Percentiles rank a stretch among this genome's conserved stretches.
These are phyloP conservation scores for Collichthys lucidus DNA, from an alignment of 2,113 vertebrate genomes.

Conservation along the genomic window DNA sequence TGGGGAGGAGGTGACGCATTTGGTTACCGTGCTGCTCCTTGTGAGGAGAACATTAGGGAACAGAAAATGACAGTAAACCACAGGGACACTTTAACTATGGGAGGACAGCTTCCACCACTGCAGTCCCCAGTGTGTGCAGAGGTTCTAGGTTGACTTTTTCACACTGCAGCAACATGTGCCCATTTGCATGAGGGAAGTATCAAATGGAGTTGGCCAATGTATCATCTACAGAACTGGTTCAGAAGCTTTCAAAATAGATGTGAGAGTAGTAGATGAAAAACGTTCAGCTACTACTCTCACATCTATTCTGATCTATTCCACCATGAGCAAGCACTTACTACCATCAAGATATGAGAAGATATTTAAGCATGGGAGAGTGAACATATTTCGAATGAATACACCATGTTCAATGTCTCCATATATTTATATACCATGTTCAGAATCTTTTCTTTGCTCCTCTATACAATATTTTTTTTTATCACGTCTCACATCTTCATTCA, in stretches of 20 bases:
- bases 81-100: background rate
- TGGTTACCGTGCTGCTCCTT: background rate
- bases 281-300: too few relatives aligned
- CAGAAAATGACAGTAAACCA: background rate
- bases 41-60: background rate
- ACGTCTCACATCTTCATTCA: background rate
- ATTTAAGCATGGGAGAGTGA: background rate
- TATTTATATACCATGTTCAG: background rate
- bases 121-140: background rate
- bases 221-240: constrained; percentile 2
- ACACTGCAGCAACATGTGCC: background rate
- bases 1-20: background rate
- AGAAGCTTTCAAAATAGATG: background rate
- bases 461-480: background rate
- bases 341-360: background rate
- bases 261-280: too few relatives aligned
- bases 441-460: background rate
- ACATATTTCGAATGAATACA: background rate
- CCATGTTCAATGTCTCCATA: background rate
- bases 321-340: background rate
- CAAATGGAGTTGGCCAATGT: background rate
- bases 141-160: constrained; percentile 2
- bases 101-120: background rate
- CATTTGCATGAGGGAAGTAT: constrained; percentile 4
- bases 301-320: too few relatives aligned